Evolutionary conservation across 2,888 invertebrate species (phyloP), one percentile per base, ranked within the genome.

Genomic region (Proisotoma minuta): DNA sequence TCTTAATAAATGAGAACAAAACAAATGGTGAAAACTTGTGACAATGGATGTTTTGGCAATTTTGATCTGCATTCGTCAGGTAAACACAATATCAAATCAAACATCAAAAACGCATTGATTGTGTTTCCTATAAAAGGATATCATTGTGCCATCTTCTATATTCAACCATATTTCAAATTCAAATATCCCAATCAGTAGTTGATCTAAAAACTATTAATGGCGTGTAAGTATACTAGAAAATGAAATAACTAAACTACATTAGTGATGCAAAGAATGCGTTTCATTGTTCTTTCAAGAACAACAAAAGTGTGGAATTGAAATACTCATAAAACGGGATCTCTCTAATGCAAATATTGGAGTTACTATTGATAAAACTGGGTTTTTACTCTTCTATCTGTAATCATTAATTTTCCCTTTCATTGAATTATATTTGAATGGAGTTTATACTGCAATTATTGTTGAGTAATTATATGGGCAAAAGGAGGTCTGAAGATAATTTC

Each of bases 321-420:
- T 43, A n/a, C 5, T 43, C 43, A n/a, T 43, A 43, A 43, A 43
- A 5, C n/a, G n/a, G n/a, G n/a, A n/a, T n/a, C n/a, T n/a, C n/a
- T n/a, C n/a, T n/a, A 43, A 43, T 43, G 18, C 43, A 20, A 43
- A 43, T 18, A 12, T 43, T 12, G 15, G 10, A 43, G 15, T 34
- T 15, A 34, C 34, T 10, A n/a, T n/a, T n/a, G n/a, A n/a, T n/a
- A n/a, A n/a, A n/a, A n/a, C n/a, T n/a, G n/a, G 8, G 15, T 8
- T 34, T 34, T 15, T 43, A 18, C 20, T 5, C 20, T n/a, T 20
- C 10, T 43, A 43, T n/a, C 49, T n/a, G 23, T 29, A 27, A 29
- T 47, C 50, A 58, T 58, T 48, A 49, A 49, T 58, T 49, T 26
- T 24, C 10, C 28, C n/a, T 60, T 57, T 51, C 39, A 50, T 23